Evolutionary conservation across 1,140 invertebrate genomes (phyloP), one percentile per base, ranked within the genome.

Genomic region (Asbolus verrucosus): DNA sequence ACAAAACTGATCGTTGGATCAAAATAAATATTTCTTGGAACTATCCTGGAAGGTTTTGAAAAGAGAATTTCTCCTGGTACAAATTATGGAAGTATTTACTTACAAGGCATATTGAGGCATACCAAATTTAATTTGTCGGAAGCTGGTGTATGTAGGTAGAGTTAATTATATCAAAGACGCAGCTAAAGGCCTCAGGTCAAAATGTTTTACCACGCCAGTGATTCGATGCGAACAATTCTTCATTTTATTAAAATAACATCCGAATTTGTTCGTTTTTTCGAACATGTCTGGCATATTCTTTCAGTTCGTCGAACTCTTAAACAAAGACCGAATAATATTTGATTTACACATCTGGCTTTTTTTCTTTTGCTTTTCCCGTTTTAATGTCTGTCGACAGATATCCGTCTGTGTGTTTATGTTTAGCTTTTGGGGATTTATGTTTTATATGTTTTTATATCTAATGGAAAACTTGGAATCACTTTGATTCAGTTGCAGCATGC

Each of bases 351-450:
- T 54, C 18, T 54, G 46, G 19, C 21, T 24, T 54, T 54, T 36
- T 54, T 54, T 54, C 46, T 54, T 54, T 54, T 54, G 21, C 46
- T 16, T 27, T 54, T 54, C 46, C 27, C 46, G 46, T 54, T 54
- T 54, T 54, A 54, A 54, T 54, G 46, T 54, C 46, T 54, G 46
- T 54, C 46, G 46, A 54, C 46, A 54, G 46, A 19, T 54, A 54
- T 27, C 46, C 46, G 46, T 54, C 46, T 54, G 18, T 27, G 21
- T 54, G 11, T 54, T 54, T 54, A 31, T 54, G 46, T 54, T 54
- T 54, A 54, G 46, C 19, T 54, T 54, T 54, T 54, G 46, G 46
- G 43, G 46, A 54, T 54, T 54, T 54, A 54, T 27, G 21, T 27
- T 43, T 43, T 54, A 15, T 54, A 54, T 54, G 21, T 54, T 54